A percentile compares a stretch with the other conserved stretches of the same genome.
Conservation (phyloP, 2,113 vertebrate species). For the Meleagris gallopavo region DNA sequence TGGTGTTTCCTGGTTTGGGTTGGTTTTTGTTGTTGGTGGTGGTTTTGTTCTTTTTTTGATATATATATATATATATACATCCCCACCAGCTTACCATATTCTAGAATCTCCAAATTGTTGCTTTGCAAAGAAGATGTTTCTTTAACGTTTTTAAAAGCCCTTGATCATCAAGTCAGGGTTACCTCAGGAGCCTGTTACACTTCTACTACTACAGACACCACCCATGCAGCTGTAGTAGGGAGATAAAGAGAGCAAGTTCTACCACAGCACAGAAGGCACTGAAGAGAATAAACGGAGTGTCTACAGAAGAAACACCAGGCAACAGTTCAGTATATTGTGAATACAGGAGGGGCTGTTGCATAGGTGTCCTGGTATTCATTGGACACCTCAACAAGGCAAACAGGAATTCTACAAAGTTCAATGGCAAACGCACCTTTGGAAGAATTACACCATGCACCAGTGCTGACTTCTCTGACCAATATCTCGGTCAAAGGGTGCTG, state of each 20-base stretch:
- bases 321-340: background rate
- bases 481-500: background rate
- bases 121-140: background rate
- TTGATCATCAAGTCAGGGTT: background rate
- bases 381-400: background rate
- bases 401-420: background rate
- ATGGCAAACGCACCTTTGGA: background rate
- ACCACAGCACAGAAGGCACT: background rate
- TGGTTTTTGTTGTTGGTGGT: background rate
- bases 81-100: background rate
- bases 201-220: background rate
- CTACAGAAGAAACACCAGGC: background rate
- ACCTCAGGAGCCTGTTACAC: background rate
- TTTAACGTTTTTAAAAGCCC: background rate
- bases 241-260: background rate
- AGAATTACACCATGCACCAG: background rate
- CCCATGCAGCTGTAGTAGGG: background rate
- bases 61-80: background rate
- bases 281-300: accelerated
- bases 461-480: accelerated
- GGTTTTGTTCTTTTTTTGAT: background rate
- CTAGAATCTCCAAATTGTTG: background rate
- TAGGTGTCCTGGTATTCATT: background rate
- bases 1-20: background rate
- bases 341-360: background rate